Evolutionary conservation across 2,888 invertebrate species (phyloP).

Genomic region (Tetranychus piercei): DNA sequence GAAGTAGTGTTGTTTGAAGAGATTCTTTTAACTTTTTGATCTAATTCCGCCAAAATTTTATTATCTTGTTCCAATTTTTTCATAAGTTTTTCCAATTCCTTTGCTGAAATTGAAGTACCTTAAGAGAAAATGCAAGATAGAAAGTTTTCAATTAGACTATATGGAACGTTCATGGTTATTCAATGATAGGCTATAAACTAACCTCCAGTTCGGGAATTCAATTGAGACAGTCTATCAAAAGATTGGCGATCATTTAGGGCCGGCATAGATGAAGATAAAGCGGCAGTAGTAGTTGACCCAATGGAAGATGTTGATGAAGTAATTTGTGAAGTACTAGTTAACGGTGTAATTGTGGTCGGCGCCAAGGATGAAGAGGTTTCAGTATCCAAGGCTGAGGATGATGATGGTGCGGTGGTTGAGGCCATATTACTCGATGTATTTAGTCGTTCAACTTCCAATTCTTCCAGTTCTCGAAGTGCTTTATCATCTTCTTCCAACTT

Average conservation of each 20-base stretch:
- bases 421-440: background rate
- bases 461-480: background rate
- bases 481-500: background rate
- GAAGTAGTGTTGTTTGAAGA: background rate
- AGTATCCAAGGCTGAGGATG: background rate
- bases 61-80: conserved; percentile 71
- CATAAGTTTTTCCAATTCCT: conserved; percentile 45
- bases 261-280: background rate
- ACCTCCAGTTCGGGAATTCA: background rate
- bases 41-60: conserved; percentile 62
- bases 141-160: too few relatives aligned
- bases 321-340: background rate
- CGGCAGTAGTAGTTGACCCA: background rate
- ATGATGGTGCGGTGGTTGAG: background rate
- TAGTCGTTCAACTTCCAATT: background rate
- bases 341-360: background rate
- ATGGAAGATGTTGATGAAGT: background rate
- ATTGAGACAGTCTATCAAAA: background rate
- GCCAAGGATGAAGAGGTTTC: background rate
- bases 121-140: too few relatives aligned
- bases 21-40: conserved; percentile 32
- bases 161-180: too few relatives aligned
- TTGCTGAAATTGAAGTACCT: background rate
- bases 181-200: too few relatives aligned
- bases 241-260: background rate